Percentiles rank a stretch among this genome's conserved stretches.
Evolutionary conservation across 2,113 vertebrate genomes (phyloP).

Genomic region (Corvus moneduloides): DNA sequence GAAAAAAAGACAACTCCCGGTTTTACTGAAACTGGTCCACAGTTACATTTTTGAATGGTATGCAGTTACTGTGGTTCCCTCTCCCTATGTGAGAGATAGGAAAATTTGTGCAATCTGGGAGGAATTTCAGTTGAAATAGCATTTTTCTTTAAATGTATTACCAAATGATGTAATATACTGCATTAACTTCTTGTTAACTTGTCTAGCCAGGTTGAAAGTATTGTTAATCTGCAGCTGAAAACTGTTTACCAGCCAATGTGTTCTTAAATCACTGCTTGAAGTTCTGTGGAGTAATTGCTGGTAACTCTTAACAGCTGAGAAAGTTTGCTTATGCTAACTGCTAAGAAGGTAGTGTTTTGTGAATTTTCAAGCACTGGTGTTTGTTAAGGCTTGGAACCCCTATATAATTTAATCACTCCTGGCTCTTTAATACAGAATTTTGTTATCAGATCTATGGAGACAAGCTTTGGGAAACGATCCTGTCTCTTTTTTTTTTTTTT

Average conservation of each 20-base stretch:
- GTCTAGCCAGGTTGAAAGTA: neutral
- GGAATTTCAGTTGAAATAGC: neutral
- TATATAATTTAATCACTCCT: neutral
- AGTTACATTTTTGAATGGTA: neutral
- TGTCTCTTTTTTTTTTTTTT: neutral
- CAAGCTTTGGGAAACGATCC: conserved; percentile 41
- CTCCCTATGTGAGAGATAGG: neutral
- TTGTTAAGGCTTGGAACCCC: neutral
- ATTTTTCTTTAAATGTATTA: conserved; percentile 21
- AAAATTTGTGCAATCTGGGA: conserved; percentile 29
- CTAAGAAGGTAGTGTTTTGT: neutral
- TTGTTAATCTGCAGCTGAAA: neutral
- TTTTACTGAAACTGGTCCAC: neutral
- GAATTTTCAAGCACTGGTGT: neutral
- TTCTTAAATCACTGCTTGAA: neutral
- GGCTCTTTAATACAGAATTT: neutral
- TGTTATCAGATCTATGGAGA: conserved; percentile 12
- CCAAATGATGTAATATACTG: neutral
- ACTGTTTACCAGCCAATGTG: neutral
- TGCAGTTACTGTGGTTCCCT: neutral
- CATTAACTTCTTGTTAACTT: neutral
- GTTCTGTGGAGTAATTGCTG: neutral
- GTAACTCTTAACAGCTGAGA: neutral
- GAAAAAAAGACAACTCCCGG: neutral
- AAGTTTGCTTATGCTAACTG: neutral